Percentiles rank a stretch among this genome's conserved stretches.
Conservation (phyloP, 2,113 vertebrate species). For the Ctenomys sociabilis region DNA sequence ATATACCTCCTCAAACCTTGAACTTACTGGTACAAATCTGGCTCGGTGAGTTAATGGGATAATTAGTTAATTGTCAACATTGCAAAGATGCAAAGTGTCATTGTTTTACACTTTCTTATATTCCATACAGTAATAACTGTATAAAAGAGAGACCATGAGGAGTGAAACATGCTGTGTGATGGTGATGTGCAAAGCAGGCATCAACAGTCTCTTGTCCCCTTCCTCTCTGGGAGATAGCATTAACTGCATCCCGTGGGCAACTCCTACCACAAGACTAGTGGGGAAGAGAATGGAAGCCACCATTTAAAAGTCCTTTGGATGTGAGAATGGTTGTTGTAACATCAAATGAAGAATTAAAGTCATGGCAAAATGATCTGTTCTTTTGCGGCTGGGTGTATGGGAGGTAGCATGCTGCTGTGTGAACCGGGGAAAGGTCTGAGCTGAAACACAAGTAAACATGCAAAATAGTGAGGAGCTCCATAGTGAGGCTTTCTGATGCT, state of each 20-base stretch:
- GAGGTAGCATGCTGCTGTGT: neutral
- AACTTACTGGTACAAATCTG: conserved; percentile 65
- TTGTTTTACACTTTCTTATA: conserved; percentile 66
- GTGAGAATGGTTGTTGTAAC: neutral
- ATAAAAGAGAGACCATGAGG: neutral
- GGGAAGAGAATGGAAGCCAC: neutral
- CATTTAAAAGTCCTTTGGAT: conserved; percentile 4
- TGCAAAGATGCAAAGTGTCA: conserved; percentile 61
- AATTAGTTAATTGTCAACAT: conserved; percentile 76
- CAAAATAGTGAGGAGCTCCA: neutral
- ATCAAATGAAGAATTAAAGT: neutral
- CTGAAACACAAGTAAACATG: neutral
- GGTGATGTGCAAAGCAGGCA: neutral
- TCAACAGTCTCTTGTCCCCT: neutral
- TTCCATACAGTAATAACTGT: conserved; percentile 30
- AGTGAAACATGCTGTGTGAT: neutral
- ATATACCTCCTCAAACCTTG: conserved; percentile 59
- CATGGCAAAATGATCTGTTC: neutral
- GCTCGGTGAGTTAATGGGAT: conserved; percentile 69
- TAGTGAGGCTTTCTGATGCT: neutral
- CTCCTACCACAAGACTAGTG: neutral
- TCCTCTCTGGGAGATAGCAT: neutral
- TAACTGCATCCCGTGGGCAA: neutral
- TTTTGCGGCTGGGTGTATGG: neutral
- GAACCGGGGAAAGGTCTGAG: neutral